Conservation (phyloP, 2,113 vertebrate species). For the Misgurnus anguillicaudatus region DNA sequence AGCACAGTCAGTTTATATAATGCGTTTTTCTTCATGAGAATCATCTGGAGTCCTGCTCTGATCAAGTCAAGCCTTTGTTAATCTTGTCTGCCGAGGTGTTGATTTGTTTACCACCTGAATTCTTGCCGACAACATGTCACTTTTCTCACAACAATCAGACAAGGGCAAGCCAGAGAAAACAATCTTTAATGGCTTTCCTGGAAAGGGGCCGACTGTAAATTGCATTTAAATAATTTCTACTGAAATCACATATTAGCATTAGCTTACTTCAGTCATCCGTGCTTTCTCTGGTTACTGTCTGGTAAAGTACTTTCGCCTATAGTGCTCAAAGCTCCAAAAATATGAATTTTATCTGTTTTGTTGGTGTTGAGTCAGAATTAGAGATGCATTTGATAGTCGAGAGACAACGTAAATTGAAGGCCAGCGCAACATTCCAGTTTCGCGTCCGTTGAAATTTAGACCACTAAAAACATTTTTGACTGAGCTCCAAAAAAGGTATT, state of each 20-base stretch:
- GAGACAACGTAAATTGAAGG: constrained; percentile 35
- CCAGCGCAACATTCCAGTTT: constrained; percentile 20
- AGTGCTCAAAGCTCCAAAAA: constrained; percentile 14
- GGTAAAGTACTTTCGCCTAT: constrained; percentile 10
- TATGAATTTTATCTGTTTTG: constrained; percentile 30
- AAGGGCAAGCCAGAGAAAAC: constrained; percentile 18
- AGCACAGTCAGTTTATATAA: not conserved
- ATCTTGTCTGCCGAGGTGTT: constrained; percentile 41
- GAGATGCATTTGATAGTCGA: constrained; percentile 45
- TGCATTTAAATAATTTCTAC: constrained; percentile 40
- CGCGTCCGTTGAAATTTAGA: constrained; percentile 37
- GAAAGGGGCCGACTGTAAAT: constrained; percentile 27
- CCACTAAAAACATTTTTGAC: constrained; percentile 58
- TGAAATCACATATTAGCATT: constrained; percentile 41
- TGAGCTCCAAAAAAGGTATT: constrained; percentile 59
- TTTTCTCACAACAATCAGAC: constrained; percentile 34
- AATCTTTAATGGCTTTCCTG: constrained; percentile 42
- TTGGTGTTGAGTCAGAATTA: constrained; percentile 32
- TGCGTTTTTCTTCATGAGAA: not conserved
- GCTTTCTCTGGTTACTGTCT: constrained; percentile 4
- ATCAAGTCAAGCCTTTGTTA: constrained; percentile 42
- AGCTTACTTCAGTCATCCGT: constrained; percentile 6
- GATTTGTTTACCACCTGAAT: constrained; percentile 47
- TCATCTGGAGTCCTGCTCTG: constrained; percentile 33
- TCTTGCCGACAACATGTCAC: constrained; percentile 32